Percentiles rank a stretch among this genome's conserved stretches.
Evolutionary conservation across 2,797 vertebrate genomes (phyloP).

Genomic region (Oryzias sinensis): DNA sequence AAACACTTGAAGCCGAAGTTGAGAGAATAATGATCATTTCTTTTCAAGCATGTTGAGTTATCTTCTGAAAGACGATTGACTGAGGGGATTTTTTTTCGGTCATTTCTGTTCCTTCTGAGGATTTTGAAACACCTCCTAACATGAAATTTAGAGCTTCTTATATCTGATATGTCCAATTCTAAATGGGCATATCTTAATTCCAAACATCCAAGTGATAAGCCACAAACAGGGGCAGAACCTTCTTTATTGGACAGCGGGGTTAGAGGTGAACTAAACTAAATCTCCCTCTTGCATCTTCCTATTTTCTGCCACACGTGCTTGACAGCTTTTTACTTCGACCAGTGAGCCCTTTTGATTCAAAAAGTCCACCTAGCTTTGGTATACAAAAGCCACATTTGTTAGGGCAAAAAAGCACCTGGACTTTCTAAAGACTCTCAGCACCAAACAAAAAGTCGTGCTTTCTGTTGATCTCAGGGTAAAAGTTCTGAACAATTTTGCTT

Average conservation of each 20-base stretch:
- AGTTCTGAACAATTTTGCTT: not conserved
- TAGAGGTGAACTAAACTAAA: slow-evolving; percentile 40
- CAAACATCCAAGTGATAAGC: slow-evolving; percentile 32
- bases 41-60: not conserved
- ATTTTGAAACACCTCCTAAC: slow-evolving; percentile 26
- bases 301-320: slow-evolving; percentile 16
- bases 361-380: not conserved
- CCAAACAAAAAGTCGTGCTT: not conserved
- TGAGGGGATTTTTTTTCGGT: slow-evolving; percentile 7
- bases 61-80: slow-evolving; percentile 13
- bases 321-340: slow-evolving; percentile 3
- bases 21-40: not conserved
- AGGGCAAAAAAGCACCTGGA: slow-evolving; percentile 16
- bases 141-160: too few relatives aligned
- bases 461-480: too few relatives aligned
- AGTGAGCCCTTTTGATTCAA: slow-evolving; percentile 4
- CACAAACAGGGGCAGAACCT: slow-evolving; percentile 31
- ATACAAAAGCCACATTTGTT: slow-evolving; percentile 16
- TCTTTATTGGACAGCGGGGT: slow-evolving; percentile 36
- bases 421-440: slow-evolving; percentile 8
- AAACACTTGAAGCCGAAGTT: slow-evolving; percentile 3
- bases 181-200: slow-evolving; percentile 16
- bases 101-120: slow-evolving; percentile 17
- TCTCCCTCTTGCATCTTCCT: slow-evolving; percentile 12
- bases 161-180: slow-evolving; percentile 34